Base-by-base conservation (phyloP, 2,888 invertebrate species). In the Cepaea hortensis region DNA sequence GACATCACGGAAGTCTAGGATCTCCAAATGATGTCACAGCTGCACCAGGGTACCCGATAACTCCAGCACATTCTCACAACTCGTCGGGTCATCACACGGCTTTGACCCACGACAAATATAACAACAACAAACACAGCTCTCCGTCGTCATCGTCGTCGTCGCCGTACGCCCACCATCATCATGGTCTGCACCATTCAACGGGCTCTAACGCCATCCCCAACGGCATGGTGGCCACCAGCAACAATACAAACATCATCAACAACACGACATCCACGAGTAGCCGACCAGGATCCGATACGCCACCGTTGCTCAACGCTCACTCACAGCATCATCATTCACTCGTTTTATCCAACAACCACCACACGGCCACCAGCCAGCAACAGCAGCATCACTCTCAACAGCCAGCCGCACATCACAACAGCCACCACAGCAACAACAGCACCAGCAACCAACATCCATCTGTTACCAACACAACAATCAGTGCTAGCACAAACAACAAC, bases 91-190 rank as follows among this genome's bases (percentile, higher is more conserved):
- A 85, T 11, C 85, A 80, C 55, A n/a, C 77, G 55, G n/a, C 77
- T 5, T 77, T 82, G 65, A 70, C 61, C 46, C 86, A 86, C 77
- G 86, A 87, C 15, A 87, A 87, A 48, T 84, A 84, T 55, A 87
- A 87, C 68, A 84, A 79, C 68, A 84, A 73, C 84, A 86, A 83
- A 20, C 84, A 82, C n/a, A 35, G n/a, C n/a, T 61, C 55, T 65
- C 87, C 87, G 35, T 85, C 87, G 3, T 61, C 85, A 35, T 77
- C 87, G 18, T 65, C 87, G 18, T 68, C 87, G 11, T 81, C 88
- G 7, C 61, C 88, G 23, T 62, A 79, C 11, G 79, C 82, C 48
- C 72, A 13, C 7, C 82, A 81, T 23, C 82, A 85, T 81, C 85
- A 85, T 50, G 80, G 75, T 13, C 35, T 80, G 35, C 84, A 87